Evolutionary conservation across 2,888 invertebrate genomes (phyloP).

Genomic region (Thecophora atra): DNA sequence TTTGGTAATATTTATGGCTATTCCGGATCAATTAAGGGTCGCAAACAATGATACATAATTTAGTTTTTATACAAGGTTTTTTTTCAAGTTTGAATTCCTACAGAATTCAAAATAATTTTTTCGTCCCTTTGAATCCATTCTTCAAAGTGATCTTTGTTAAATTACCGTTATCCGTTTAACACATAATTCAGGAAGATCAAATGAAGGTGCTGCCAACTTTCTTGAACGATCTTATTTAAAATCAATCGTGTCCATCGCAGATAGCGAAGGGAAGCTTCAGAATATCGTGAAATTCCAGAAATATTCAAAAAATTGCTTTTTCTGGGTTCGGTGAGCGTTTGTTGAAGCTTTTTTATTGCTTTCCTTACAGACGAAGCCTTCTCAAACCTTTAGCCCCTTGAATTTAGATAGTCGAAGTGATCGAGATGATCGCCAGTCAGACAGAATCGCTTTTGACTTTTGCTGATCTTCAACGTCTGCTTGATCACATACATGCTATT

Average conservation of each 20-base stretch:
- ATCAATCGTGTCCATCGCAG: too few relatives aligned
- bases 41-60: constrained; percentile 43
- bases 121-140: constrained; percentile 5
- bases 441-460: background rate
- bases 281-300: too few relatives aligned
- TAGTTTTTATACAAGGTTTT: constrained; percentile 29
- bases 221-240: background rate
- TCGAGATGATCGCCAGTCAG: constrained; percentile 14
- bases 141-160: constrained; percentile 3
- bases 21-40: constrained; percentile 64
- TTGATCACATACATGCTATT: background rate
- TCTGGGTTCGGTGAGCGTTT: too few relatives aligned
- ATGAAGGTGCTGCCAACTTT: background rate
- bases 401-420: constrained; percentile 16
- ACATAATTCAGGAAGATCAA: background rate
- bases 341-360: too few relatives aligned
- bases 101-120: background rate
- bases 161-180: background rate
- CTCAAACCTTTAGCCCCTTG: too few relatives aligned
- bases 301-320: too few relatives aligned
- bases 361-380: too few relatives aligned
- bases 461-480: constrained; percentile 11
- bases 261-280: too few relatives aligned
- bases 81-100: constrained; percentile 8
- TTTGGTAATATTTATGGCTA: constrained; percentile 60